phyloP scores from a whole-genome alignment of 1,140 invertebrate genomes.

The Agrypnia vestita region DNA sequence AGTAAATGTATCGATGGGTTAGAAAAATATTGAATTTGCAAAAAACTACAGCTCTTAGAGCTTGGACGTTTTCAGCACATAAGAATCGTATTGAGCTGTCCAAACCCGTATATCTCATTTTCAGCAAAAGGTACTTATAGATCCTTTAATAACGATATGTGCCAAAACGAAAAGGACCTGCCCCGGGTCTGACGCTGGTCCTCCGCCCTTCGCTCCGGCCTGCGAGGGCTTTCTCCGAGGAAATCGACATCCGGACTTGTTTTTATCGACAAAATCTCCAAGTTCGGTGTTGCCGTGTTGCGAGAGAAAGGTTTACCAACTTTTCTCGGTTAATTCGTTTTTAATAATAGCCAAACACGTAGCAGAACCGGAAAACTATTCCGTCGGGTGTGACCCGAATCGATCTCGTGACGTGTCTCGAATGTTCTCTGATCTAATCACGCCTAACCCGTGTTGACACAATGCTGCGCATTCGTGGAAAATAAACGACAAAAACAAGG shows the following conservation, averaged over 20 bases:
- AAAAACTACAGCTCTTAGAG: too few species aligned
- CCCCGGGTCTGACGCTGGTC: too few species aligned
- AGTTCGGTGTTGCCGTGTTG: constrained; percentile 22
- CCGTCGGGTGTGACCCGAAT: constrained; percentile 40
- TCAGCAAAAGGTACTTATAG: too few species aligned
- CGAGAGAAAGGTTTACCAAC: constrained; percentile 22
- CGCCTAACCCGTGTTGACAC: constrained; percentile 8
- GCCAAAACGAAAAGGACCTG: too few species aligned
- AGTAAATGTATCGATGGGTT: too few species aligned
- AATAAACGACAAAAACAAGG: constrained; percentile 1
- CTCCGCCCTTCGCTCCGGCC: too few species aligned
- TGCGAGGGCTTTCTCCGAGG: neutral
- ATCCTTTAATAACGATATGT: too few species aligned
- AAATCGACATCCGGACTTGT: constrained; percentile 9
- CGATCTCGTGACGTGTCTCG: neutral
- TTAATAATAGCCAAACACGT: constrained; percentile 47
- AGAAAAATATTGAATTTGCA: too few species aligned
- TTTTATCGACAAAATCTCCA: constrained; percentile 37
- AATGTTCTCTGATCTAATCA: constrained; percentile 27
- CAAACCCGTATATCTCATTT: too few species aligned
- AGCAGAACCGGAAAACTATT: constrained; percentile 17
- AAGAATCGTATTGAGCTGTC: too few species aligned
- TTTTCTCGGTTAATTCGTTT: constrained; percentile 44
- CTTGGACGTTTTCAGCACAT: too few species aligned
- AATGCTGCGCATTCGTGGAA: neutral